Evolutionary conservation across 2,888 invertebrate genomes (phyloP).

Genomic region (Mantis religiosa): DNA sequence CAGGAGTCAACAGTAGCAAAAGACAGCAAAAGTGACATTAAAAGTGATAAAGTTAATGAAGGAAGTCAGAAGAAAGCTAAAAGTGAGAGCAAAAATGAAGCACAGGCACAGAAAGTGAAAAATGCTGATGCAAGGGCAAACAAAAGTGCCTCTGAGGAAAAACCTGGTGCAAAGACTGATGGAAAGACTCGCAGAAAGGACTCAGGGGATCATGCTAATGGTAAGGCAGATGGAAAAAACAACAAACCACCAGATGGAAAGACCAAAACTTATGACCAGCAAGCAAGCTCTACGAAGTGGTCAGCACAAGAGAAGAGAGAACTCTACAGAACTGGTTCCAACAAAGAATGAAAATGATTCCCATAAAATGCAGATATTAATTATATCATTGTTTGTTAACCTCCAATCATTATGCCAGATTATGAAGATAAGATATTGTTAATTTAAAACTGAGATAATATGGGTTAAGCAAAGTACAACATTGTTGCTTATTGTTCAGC

Average conservation of each 20-base stretch:
- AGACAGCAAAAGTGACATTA: not conserved
- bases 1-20: not conserved
- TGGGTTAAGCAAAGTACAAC: not conserved
- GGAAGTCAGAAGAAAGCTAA: not conserved
- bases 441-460: not conserved
- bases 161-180: not conserved
- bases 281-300: not conserved
- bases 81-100: not conserved
- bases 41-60: not conserved
- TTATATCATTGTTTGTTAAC: not conserved
- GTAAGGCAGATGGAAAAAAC: not conserved
- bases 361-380: not conserved
- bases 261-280: not conserved
- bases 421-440: not conserved
- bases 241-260: not conserved
- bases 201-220: not conserved
- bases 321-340: not conserved
- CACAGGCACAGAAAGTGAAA: not conserved
- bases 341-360: not conserved
- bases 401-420: not conserved
- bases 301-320: constrained; percentile 16
- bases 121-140: not conserved
- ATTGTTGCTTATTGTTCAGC: not conserved
- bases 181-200: not conserved
- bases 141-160: not conserved